Evolutionary conservation across 2,113 vertebrate genomes (phyloP).

Genomic region (Danio rerio): DNA sequence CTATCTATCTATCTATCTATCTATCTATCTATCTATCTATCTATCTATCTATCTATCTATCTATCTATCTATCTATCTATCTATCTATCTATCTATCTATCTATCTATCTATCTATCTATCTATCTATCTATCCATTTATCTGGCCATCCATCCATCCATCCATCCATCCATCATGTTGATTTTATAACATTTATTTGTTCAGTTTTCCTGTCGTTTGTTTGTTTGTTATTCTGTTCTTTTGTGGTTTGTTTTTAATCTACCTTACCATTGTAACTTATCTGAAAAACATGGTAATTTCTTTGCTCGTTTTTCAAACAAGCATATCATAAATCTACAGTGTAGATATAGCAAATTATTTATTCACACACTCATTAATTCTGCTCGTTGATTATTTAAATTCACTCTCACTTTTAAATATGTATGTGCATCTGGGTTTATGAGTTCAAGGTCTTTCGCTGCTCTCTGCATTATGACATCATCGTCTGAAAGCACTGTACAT

Average conservation of each 20-base stretch:
- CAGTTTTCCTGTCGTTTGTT: too few relatives aligned
- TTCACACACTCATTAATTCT: not conserved
- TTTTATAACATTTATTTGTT: too few relatives aligned
- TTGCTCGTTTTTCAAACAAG: not conserved
- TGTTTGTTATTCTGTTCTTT: too few relatives aligned
- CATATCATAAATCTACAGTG: not conserved
- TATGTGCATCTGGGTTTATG: conserved; percentile 7
- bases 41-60: too few relatives aligned
- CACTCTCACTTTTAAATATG: conserved; percentile 8
- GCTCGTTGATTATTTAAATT: not conserved
- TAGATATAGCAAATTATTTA: not conserved
- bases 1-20: too few relatives aligned
- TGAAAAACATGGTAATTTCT: not conserved
- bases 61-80: too few relatives aligned
- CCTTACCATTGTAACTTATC: not conserved
- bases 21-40: too few relatives aligned
- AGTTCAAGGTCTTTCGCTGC: not conserved
- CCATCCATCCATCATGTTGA: too few relatives aligned
- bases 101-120: too few relatives aligned
- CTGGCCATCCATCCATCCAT: too few relatives aligned
- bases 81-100: too few relatives aligned
- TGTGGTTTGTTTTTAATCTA: not conserved
- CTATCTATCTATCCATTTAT: too few relatives aligned
- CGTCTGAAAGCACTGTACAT: not conserved
- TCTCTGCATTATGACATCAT: conserved; percentile 26